phyloP scores from a whole-genome alignment of 1,140 invertebrate species.

The Heterodera schachtii region DNA sequence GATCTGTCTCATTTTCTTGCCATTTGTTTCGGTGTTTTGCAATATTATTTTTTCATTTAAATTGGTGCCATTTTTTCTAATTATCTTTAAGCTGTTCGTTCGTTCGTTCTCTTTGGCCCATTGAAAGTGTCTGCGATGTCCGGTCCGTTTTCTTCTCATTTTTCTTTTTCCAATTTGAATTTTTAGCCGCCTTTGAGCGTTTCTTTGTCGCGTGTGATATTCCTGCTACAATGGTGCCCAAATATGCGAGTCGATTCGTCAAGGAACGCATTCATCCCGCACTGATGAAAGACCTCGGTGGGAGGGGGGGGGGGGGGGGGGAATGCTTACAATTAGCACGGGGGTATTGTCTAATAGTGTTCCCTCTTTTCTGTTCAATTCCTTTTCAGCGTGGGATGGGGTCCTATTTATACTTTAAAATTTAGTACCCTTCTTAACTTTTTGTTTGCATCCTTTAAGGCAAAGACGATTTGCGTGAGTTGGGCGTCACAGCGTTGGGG shows the following conservation, averaged over 20 bases:
- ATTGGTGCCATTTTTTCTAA: constrained; percentile 3
- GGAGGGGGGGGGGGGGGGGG: too few relatives aligned
- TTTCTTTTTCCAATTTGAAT: background rate
- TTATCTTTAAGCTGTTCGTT: background rate
- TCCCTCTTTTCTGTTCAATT: too few relatives aligned
- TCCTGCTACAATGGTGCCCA: constrained; percentile 18
- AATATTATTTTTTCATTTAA: background rate
- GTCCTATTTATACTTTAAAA: too few relatives aligned
- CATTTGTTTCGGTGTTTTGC: background rate
- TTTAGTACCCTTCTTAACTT: too few relatives aligned
- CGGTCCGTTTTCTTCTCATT: background rate
- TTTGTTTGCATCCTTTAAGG: constrained; percentile 15
- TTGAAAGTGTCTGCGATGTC: background rate
- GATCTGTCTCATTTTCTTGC: background rate
- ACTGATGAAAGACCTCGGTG: constrained; percentile 11
- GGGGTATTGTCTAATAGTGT: too few relatives aligned
- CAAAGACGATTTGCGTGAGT: constrained; percentile 36
- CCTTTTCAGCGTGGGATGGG: too few relatives aligned
- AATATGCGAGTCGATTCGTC: constrained; percentile 31
- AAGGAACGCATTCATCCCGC: constrained; percentile 4
- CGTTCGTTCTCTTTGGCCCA: background rate
- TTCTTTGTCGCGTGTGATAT: constrained; percentile 38
- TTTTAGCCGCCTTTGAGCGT: constrained; percentile 30
- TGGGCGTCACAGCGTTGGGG: constrained; percentile 35
- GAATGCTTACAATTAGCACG: too few relatives aligned